Evolutionary conservation across 2,797 vertebrate genomes (phyloP), one percentile per base, ranked within the genome.

Genomic region (Naso thynnoides): DNA sequence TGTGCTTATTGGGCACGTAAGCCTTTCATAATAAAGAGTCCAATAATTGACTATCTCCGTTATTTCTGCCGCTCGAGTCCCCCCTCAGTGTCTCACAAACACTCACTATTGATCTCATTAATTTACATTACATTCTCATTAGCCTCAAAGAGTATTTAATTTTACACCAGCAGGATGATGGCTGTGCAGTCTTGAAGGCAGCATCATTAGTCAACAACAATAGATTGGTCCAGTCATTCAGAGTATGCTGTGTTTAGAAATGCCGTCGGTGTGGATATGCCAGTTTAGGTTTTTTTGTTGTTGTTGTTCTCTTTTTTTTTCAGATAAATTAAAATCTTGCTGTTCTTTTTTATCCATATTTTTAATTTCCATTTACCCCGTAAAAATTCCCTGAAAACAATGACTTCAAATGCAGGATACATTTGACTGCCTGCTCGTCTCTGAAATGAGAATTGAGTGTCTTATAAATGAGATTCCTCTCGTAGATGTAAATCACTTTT

Each of bases 61-160:
- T 29, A 8, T 33, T 49, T 64, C 52, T 45, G 27, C 36, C 24
- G 27, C 50, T 76, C 41, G 9, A 8, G 53, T 6, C 18, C 26
- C 44, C 23, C 59, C 14, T 60, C 23, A 14, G 63, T 47, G 14
- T 21, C 41, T 4, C 48, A 5, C 42, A 41, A 45, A 53, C 45
- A 49, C 61, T 65, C 50, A 45, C 29, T 73, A 83, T 90, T 85
- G 81, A 88, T 88, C 76, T 71, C 74, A 73, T 89, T 89, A 68
- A 79, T 88, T 88, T 39, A 56, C 83, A 87, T 88, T 81, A 87
- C 53, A 65, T 74, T 82, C 78, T 79, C 84, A 80, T 90, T 88
- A 91, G 64, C 65, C 76, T 76, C 63, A 70, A 54, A 69, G 66
- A 73, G 64, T 62, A 67, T 79, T 80, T 81, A 18, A 81, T 79